These are phyloP conservation scores for Melipona quadrifasciata DNA, from an alignment of 1,140 invertebrate species.

Conservation along the genomic window DNA sequence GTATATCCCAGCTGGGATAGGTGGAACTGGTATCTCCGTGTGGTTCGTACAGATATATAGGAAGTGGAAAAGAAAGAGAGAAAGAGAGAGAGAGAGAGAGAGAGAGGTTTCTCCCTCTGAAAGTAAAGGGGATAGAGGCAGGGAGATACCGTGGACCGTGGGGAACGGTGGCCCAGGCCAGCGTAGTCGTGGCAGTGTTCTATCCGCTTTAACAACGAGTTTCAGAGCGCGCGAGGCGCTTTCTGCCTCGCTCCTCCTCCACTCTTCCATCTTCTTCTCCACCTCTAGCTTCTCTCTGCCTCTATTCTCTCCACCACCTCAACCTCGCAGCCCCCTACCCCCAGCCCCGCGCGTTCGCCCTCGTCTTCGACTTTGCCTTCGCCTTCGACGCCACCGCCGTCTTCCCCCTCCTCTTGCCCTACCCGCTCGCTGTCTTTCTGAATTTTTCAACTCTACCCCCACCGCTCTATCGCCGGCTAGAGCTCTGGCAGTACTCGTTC, in stretches of 20 bases:
- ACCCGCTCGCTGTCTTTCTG: constrained; percentile 55
- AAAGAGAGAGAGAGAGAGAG: neutral
- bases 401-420: constrained; percentile 35
- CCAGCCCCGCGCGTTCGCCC: constrained; percentile 6
- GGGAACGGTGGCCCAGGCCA: neutral
- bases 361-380: neutral
- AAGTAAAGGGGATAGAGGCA: constrained; percentile 63
- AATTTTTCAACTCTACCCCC: constrained; percentile 57
- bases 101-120: constrained; percentile 26
- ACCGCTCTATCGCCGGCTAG: neutral
- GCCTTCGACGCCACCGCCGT: neutral
- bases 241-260: constrained; percentile 21
- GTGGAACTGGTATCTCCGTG: constrained; percentile 61
- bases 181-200: constrained; percentile 52
- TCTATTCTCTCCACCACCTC: constrained; percentile 14
- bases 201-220: constrained; percentile 74
- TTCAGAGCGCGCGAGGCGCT: constrained; percentile 64
- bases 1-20: constrained; percentile 37
- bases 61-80: constrained; percentile 45
- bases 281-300: constrained; percentile 19
- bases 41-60: constrained; percentile 55
- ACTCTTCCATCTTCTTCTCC: constrained; percentile 25
- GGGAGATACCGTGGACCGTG: constrained; percentile 28
- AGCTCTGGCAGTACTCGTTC: neutral
- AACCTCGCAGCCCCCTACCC: constrained; percentile 1